Conservation (phyloP, 2,888 invertebrate species). For the Sesia bembeciformis region DNA sequence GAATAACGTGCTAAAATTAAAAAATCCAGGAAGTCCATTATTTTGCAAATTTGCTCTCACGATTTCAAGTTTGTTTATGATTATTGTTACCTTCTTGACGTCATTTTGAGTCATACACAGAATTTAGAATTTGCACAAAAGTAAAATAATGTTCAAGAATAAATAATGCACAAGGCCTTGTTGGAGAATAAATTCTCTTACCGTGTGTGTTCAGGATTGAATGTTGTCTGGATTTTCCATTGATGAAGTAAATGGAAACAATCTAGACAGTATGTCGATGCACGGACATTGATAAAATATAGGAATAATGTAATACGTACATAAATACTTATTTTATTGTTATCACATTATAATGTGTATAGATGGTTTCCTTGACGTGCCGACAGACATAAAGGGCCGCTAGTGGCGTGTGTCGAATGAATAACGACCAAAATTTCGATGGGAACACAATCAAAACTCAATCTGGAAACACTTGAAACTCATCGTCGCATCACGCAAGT, state of each 20-base stretch:
- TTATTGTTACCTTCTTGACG: no score
- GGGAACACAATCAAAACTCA: slow-evolving; percentile 61
- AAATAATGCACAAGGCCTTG: no score
- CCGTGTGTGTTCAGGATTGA: no score
- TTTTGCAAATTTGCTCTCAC: not conserved
- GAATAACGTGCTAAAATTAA: not conserved
- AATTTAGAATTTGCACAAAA: no score
- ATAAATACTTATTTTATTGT: not conserved
- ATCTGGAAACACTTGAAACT: slow-evolving; percentile 53
- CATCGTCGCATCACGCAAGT: slow-evolving; percentile 44
- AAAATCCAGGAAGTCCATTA: not conserved
- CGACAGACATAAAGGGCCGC: slow-evolving; percentile 31
- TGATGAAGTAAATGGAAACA: no score
- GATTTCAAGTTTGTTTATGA: not conserved
- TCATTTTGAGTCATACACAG: no score
- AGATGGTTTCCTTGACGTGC: slow-evolving; percentile 43
- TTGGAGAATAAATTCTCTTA: no score
- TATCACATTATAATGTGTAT: slow-evolving; percentile 10
- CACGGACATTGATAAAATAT: no score
- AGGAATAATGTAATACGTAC: no score
- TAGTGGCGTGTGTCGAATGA: slow-evolving; percentile 49
- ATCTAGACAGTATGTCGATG: no score
- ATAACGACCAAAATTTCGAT: slow-evolving; percentile 46
- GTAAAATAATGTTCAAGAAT: no score
- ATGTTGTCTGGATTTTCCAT: no score